Conservation (phyloP, 2,888 invertebrate genomes). For the Tinea semifulvella region DNA sequence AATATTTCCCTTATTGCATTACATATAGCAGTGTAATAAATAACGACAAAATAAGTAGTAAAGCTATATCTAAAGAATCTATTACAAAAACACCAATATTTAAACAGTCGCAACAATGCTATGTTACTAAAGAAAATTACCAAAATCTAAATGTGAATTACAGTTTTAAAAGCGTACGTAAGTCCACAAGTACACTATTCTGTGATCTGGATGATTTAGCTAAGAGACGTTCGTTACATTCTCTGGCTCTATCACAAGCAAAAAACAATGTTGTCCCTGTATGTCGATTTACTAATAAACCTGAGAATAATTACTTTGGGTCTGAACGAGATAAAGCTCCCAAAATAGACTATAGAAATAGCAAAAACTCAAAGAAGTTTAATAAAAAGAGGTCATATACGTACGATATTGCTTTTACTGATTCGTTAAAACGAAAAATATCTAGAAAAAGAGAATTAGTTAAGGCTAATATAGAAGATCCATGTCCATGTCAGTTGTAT, state of each 20-base stretch:
- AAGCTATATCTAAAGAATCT: not conserved
- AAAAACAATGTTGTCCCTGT: not conserved
- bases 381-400: too few relatives aligned
- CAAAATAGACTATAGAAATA: not conserved
- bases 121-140: conserved; percentile 38
- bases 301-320: not conserved
- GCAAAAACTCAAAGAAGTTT: not conserved
- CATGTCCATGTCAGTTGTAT: conserved; percentile 49
- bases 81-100: not conserved
- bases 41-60: not conserved
- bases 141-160: conserved; percentile 27
- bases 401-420: too few relatives aligned
- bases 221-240: conserved; percentile 44
- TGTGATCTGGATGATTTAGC: conserved; percentile 47
- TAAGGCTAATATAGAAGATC: conserved; percentile 34
- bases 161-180: conserved; percentile 25
- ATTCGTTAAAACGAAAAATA: conserved; percentile 26
- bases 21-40: not conserved
- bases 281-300: not conserved
- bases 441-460: conserved; percentile 34
- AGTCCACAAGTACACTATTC: conserved; percentile 40
- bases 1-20: not conserved
- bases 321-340: not conserved
- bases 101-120: not conserved
- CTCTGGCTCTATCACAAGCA: conserved; percentile 14